Evolutionary conservation across 2,888 invertebrate species (phyloP).

Genomic region (Cataglyphis cursor): DNA sequence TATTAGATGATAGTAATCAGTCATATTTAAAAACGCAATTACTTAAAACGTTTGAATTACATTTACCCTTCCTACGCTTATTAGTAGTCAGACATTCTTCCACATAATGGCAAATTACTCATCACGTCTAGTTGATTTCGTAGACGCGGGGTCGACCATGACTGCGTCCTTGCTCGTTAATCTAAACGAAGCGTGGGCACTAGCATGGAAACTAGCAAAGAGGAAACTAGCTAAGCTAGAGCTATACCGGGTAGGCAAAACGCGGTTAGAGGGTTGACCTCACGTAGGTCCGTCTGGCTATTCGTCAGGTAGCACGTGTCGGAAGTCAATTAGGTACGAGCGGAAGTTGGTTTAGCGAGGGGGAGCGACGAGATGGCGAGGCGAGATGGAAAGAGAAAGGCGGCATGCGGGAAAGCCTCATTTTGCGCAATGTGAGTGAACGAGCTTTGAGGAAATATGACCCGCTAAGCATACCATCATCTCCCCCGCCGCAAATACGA

Average conservation of each 20-base stretch:
- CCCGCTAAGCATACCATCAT: constrained; percentile 49
- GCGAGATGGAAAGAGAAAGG: constrained; percentile 10
- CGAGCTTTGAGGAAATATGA: constrained; percentile 53
- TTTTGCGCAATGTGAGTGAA: constrained; percentile 50
- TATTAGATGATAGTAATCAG: neutral
- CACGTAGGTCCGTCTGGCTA: constrained; percentile 30
- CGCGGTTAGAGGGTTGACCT: constrained; percentile 35
- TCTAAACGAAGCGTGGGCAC: constrained; percentile 18
- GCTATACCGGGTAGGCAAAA: constrained; percentile 25
- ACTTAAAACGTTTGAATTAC: constrained; percentile 1
- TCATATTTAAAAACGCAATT: constrained; percentile 9
- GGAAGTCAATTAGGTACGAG: constrained; percentile 76
- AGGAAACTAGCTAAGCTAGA: neutral
- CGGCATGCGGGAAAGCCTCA: constrained; percentile 3
- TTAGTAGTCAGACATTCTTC: neutral
- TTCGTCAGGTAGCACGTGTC: constrained; percentile 64
- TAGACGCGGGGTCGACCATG: constrained; percentile 6
- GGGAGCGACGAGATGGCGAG: constrained; percentile 24
- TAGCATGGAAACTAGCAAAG: neutral
- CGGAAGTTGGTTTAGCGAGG: constrained; percentile 64
- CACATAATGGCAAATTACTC: neutral
- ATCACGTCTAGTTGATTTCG: constrained; percentile 21
- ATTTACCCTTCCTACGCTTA: neutral
- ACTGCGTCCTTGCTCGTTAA: constrained; percentile 13
- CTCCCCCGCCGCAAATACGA: constrained; percentile 50